These are phyloP conservation scores for Palythoa heliodiscus DNA, from an alignment of 92 coral and sea anemone species.

Conservation along the genomic window DNA sequence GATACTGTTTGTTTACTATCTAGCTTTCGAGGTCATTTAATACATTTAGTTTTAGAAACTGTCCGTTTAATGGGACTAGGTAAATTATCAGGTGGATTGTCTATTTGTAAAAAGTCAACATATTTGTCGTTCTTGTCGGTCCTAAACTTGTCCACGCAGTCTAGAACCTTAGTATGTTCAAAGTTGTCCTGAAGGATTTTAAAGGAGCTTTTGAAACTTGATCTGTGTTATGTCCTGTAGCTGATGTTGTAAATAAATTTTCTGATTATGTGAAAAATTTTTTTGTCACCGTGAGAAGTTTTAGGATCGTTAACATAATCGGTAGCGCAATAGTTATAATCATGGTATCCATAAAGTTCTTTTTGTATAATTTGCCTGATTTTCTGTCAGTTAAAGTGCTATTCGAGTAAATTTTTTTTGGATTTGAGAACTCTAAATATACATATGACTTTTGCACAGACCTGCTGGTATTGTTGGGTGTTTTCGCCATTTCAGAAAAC, in stretches of 20 bases:
- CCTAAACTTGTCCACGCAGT: constrained; percentile 3
- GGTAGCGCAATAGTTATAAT: neutral
- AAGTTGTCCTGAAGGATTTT: neutral
- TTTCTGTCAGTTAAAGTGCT: no score
- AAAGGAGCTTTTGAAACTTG: neutral
- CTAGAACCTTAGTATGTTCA: neutral
- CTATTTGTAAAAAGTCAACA: neutral
- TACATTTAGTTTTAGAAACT: neutral
- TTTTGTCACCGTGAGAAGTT: neutral
- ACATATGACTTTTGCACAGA: no score
- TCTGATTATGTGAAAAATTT: neutral
- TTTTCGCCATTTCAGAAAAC: no score
- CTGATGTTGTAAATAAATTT: neutral
- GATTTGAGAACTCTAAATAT: no score
- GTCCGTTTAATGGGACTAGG: neutral
- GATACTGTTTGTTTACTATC: neutral
- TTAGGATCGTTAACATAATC: neutral
- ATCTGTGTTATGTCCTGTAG: neutral
- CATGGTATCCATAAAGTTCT: neutral
- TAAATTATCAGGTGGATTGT: neutral
- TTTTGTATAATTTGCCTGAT: neutral
- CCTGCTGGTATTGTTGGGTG: no score
- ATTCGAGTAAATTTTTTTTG: neutral
- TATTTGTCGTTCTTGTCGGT: neutral
- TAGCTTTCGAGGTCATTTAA: neutral